Conservation (phyloP, 2,113 vertebrate species). For the Polyodon spathula region DNA sequence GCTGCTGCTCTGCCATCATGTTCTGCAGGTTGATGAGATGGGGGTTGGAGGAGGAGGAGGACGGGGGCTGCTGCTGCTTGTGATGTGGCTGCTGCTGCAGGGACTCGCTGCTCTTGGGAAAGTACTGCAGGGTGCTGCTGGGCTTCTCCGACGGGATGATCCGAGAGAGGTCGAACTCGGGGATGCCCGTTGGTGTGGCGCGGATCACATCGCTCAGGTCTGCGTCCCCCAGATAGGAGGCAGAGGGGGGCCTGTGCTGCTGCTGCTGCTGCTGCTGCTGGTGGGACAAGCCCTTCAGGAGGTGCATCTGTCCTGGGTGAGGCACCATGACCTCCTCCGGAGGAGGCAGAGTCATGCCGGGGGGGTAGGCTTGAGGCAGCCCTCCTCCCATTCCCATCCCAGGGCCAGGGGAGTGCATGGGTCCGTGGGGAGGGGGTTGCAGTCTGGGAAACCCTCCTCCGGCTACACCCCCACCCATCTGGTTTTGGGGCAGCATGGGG, state of each 20-base stretch:
- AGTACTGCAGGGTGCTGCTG: conserved; percentile 96
- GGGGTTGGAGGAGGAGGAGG: conserved; percentile 71
- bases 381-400: no score
- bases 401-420: conserved; percentile 56
- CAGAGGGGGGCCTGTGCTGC: conserved; percentile 50
- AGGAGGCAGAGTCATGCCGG: conserved; percentile 56
- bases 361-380: conserved; percentile 57
- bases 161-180: conserved; percentile 90
- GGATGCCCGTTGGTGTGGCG: conserved; percentile 82
- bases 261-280: conserved; percentile 48
- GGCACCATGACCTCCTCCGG: conserved; percentile 71
- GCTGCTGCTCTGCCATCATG: conserved; percentile 92
- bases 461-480: conserved; percentile 46
- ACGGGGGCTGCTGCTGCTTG: conserved; percentile 42
- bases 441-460: conserved; percentile 50
- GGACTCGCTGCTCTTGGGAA: conserved; percentile 77
- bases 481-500: conserved; percentile 73
- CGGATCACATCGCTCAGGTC: conserved; percentile 95
- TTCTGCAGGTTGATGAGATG: conserved; percentile 94
- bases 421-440: conserved; percentile 58
- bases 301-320: conserved; percentile 61
- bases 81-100: conserved; percentile 53
- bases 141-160: conserved; percentile 98
- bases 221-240: conserved; percentile 70
- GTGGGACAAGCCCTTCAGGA: conserved; percentile 68